Base-by-base conservation (phyloP, 2,113 vertebrate genomes). In the Embiotoca jacksoni region DNA sequence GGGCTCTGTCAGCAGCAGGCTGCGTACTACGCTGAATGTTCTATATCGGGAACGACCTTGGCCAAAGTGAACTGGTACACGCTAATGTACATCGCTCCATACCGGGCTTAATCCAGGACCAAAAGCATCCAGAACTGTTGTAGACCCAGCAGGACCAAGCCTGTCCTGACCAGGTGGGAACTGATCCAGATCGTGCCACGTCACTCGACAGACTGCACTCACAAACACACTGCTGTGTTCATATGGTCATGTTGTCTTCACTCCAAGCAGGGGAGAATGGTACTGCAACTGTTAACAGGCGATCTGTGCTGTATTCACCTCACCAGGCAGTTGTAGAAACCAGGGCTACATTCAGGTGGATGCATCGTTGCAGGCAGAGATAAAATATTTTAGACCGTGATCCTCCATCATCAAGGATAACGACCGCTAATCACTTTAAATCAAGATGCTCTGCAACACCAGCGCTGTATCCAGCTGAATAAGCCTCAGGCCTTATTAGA, bases 401-500 rank as follows among this genome's bases (percentile, higher is more conserved):
- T 78, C 67, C 63, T 72, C 37, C 32, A 75, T 77, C 81, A 75
- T 70, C 66, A 72, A 77, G 81, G 64, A 64, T 57, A 75, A 81
- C 41, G 47, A 80, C 39, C 30, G 69, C 23, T 66, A 80, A 86
- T 86, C 79, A 67, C 60, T 61, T 55, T 62, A 82, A 23, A 76
- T 39, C 33, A 53, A 82, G 65, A 76, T 50, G 71, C 78, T 85
- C 74, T 84, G 72, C 76, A 73, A 58, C 69, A 80, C 75, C 81
- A 88, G 78, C 56, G 72, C 75, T 91, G 88, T 68, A 76, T 88
- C 90, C 90, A 88, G 68, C 83, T 88, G 86, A 89, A 79, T 83
- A 72, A 81, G 82, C 86, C 92, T 83, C 81, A 89, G 93, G 93
- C 92, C 94, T 94, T 92, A 92, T 88, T 88, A 88, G 89, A 83